Base-by-base conservation (phyloP, 2,888 invertebrate genomes). In the Plebejus anna region DNA sequence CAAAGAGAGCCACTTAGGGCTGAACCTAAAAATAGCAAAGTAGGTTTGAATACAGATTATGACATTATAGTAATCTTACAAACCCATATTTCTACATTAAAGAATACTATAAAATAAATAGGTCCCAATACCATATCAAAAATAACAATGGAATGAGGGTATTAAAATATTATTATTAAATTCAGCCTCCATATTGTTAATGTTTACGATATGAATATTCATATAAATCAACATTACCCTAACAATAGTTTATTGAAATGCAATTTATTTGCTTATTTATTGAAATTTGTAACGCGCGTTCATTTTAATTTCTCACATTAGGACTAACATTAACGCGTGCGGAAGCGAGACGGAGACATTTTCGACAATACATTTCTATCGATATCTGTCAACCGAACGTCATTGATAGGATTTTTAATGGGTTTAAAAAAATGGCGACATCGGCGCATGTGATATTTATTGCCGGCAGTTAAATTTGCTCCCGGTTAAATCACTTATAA, bases 261-360 rank as follows among this genome's bases (percentile, higher is more conserved):
- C 91, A 90, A 93, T 92, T 91, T 92, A 93, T 91, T 91, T 90
- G 90, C 89, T 89, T 91, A 91, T 92, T 92, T 92, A 91, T 91
- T 90, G 88, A 90, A 93, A 93, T 93, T 92, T 90, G 92, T 91
- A 88, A 89, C 89, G 90, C 90, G 84, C 86, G 87, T 86, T 88
- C 87, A 88, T 87, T 86, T 85, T 85, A 71, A 72, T 77, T 76
- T 47, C 32, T 75, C 77, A 38, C 77, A 80, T 78, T 83, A 80
- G 84, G 86, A 85, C 85, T 83, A 80, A 87, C 86, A 84, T 85
- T 84, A 81, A 86, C 83, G 75, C 79, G 79, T 57, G 85, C 82
- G 81, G 83, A 87, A 92, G 82, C 85, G 89, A 85, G 91, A 90
- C 76, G 80, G 81, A 57, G 42, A 76, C 84, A 86, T 77, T 76